Evolutionary conservation across 2,113 vertebrate species (phyloP).

Genomic region (Nycticebus coucang): DNA sequence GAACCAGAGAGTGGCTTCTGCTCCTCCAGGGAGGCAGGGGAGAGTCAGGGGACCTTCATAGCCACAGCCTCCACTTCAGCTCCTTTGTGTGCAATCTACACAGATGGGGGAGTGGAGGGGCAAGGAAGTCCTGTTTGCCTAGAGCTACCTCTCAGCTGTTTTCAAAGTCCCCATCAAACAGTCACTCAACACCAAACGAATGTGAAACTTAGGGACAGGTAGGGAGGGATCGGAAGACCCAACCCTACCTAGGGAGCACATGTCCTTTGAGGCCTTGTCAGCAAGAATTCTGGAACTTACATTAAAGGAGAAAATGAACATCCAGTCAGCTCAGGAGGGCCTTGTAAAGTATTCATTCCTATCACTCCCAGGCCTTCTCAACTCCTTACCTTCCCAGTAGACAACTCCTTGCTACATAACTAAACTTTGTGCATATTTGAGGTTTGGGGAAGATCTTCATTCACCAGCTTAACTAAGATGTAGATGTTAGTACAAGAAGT

Average conservation of each 20-base stretch:
- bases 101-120: too few species aligned
- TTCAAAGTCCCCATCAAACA: background rate
- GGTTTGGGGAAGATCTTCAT: background rate
- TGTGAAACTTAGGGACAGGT: too few species aligned
- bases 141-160: background rate
- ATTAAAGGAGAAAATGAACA: background rate
- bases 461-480: background rate
- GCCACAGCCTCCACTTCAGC: background rate
- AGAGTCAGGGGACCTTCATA: fast-evolving
- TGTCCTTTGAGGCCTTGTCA: fast-evolving
- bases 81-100: background rate
- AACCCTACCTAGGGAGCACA: fast-evolving
- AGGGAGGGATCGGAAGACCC: background rate
- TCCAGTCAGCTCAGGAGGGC: background rate
- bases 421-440: background rate
- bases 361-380: background rate
- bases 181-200: background rate
- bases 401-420: background rate
- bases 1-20: background rate
- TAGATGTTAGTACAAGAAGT: background rate
- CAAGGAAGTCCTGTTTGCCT: fast-evolving
- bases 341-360: fast-evolving
- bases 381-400: background rate
- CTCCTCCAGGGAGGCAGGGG: background rate
- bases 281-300: fast-evolving